These are phyloP conservation scores for Sinhomidia bicolor DNA, from an alignment of 2,888 invertebrate species.

Conservation along the genomic window DNA sequence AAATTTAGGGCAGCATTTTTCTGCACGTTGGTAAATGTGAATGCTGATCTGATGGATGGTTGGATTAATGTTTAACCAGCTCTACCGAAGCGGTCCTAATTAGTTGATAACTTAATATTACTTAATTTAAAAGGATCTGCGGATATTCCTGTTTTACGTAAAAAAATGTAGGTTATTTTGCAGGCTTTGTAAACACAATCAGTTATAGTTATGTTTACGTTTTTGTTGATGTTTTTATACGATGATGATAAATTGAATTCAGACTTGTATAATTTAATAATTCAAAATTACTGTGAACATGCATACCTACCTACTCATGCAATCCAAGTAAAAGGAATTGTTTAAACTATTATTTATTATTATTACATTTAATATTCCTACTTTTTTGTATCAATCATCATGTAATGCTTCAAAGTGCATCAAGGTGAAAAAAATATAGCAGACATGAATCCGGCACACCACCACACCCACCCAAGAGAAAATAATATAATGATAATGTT, in stretches of 20 bases:
- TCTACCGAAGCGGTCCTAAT: background rate
- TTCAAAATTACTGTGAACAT: background rate
- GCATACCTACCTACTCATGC: background rate
- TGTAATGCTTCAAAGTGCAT: conserved; percentile 19
- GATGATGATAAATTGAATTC: background rate
- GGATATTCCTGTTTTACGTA: conserved; percentile 2
- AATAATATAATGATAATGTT: background rate
- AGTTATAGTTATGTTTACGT: background rate
- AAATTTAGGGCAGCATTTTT: no score
- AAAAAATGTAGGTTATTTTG: conserved; percentile 15
- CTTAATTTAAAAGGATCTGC: background rate
- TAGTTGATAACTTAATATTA: background rate
- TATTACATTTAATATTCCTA: background rate
- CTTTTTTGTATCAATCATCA: background rate
- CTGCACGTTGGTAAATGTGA: no score
- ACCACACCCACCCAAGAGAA: conserved; percentile 38
- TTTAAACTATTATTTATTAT: no score
- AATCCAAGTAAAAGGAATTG: background rate
- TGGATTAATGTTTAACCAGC: background rate
- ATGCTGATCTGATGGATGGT: no score
- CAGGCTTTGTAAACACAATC: background rate
- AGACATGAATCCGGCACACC: conserved; percentile 25
- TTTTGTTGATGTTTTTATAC: background rate
- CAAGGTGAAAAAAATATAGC: conserved; percentile 46
- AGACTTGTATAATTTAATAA: background rate